Conservation (phyloP, 1,140 invertebrate species). For the Meloidogyne chitwoodi region DNA sequence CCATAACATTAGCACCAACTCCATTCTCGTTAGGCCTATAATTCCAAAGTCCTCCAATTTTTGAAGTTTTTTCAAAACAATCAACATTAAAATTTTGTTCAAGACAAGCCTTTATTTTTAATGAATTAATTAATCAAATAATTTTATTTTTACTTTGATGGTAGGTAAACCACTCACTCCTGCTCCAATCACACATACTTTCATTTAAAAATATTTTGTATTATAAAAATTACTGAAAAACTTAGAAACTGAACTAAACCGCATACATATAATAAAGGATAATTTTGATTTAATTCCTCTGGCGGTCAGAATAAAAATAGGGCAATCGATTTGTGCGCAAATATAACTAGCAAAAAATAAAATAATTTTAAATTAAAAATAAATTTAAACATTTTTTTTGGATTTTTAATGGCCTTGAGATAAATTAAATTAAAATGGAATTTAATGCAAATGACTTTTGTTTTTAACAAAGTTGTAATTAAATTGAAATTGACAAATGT, state of each 20-base stretch:
- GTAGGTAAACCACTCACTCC: constrained; percentile 63
- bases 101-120: constrained; percentile 55
- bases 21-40: constrained; percentile 59
- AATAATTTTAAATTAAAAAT: too few relatives aligned
- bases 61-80: constrained; percentile 63
- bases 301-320: too few relatives aligned
- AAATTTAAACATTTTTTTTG: too few relatives aligned
- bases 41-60: constrained; percentile 65
- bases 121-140: not conserved
- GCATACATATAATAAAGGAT: too few relatives aligned
- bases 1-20: constrained; percentile 61
- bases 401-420: too few relatives aligned
- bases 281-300: too few relatives aligned
- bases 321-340: too few relatives aligned
- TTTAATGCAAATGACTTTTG: too few relatives aligned
- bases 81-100: constrained; percentile 62
- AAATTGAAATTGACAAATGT: too few relatives aligned
- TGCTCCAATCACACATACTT: constrained; percentile 63
- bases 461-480: too few relatives aligned
- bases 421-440: too few relatives aligned
- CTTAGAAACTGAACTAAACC: not conserved
- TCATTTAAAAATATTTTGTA: not conserved
- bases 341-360: too few relatives aligned
- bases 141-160: constrained; percentile 55
- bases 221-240: not conserved